phyloP scores from a whole-genome alignment of 1,140 invertebrate genomes.

The Tetraneura akinire region DNA sequence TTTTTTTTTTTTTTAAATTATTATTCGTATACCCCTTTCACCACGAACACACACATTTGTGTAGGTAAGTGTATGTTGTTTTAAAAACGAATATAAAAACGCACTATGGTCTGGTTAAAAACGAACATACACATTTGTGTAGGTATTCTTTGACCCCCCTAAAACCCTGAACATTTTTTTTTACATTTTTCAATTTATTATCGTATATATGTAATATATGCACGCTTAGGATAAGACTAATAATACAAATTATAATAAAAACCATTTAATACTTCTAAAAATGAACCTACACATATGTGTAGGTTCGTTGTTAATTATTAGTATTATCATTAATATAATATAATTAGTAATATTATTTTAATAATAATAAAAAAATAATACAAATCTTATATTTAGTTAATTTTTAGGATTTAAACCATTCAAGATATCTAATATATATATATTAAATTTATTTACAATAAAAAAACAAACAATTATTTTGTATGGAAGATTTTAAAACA shows the following conservation, averaged over 20 bases:
- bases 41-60: slow-evolving; percentile 19
- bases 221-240: background rate
- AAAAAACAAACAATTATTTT: background rate
- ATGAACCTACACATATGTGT: slow-evolving; percentile 15
- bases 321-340: background rate
- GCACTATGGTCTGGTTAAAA: background rate
- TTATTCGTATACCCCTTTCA: slow-evolving; percentile 12
- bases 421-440: background rate
- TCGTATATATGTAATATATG: background rate
- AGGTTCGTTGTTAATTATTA: background rate
- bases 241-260: slow-evolving; percentile 1
- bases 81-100: slow-evolving; percentile 10
- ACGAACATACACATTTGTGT: background rate
- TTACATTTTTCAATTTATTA: background rate
- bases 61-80: background rate
- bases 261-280: background rate
- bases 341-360: background rate
- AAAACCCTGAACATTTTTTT: background rate
- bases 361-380: background rate
- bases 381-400: background rate
- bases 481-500: background rate
- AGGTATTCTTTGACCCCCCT: background rate
- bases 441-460: background rate
- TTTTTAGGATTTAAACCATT: background rate
- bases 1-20: no score